Conservation (phyloP, 2,797 vertebrate genomes). For the Urocyon cinereoargenteus region DNA sequence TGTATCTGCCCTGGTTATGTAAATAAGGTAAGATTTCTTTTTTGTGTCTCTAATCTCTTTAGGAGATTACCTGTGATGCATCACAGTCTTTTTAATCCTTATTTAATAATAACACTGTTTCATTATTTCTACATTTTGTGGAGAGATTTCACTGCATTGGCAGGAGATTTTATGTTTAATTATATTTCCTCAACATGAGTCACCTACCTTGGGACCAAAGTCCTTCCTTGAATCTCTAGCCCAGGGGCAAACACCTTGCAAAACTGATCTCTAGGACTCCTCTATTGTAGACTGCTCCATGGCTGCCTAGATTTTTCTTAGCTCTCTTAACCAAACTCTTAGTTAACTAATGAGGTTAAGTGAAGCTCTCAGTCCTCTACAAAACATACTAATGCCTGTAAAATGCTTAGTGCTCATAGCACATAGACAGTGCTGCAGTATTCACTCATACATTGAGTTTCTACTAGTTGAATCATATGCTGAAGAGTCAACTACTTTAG, state of each 20-base stretch:
- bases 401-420: conserved; percentile 13
- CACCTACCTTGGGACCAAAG: background rate
- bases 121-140: conserved; percentile 23
- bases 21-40: conserved; percentile 17
- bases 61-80: background rate
- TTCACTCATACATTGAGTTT: background rate
- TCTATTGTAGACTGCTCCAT: background rate
- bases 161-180: background rate
- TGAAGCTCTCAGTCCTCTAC: conserved; percentile 4
- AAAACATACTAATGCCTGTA: background rate
- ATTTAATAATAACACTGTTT: conserved; percentile 22
- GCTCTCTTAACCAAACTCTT: conserved; percentile 41
- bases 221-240: background rate
- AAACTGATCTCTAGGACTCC: background rate
- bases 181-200: background rate
- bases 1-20: background rate
- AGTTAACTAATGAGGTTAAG: background rate
- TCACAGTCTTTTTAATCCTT: conserved; percentile 27
- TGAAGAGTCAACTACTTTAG: conserved; percentile 23
- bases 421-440: background rate
- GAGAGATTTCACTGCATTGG: background rate
- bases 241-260: background rate
- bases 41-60: conserved; percentile 14
- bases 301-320: background rate
- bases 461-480: conserved; percentile 1